These are phyloP conservation scores for Thymelicus sylvestris DNA, from an alignment of 2,888 invertebrate genomes.

Conservation along the genomic window DNA sequence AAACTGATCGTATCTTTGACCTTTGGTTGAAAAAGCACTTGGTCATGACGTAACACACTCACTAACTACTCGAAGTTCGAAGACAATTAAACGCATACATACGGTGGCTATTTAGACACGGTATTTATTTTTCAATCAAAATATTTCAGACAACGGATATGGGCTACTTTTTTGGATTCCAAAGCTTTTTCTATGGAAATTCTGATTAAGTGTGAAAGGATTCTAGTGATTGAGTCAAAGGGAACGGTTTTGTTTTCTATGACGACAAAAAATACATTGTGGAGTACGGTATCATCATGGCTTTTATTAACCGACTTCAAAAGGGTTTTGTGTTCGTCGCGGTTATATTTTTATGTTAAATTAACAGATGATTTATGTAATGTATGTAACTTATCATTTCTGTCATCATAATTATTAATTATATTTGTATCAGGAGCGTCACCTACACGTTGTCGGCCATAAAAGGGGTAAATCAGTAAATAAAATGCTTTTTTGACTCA, in stretches of 20 bases:
- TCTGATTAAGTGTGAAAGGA: conserved; percentile 80
- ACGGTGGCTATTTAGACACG: conserved; percentile 59
- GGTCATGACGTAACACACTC: too few relatives aligned
- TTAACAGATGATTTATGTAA: too few relatives aligned
- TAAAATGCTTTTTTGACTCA: too few relatives aligned
- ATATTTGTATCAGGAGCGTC: too few relatives aligned
- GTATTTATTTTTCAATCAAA: conserved; percentile 83
- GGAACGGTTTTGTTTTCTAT: conserved; percentile 49
- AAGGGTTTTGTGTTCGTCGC: neutral
- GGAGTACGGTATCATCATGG: neutral
- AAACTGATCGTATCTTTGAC: too few relatives aligned
- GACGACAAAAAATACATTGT: conserved; percentile 24
- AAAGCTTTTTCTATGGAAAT: conserved; percentile 62
- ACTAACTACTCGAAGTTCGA: neutral
- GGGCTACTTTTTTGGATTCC: conserved; percentile 60
- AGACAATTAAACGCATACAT: conserved; percentile 5
- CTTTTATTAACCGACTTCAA: conserved; percentile 1
- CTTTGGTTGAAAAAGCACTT: too few relatives aligned
- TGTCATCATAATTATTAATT: too few relatives aligned
- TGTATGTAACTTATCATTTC: too few relatives aligned
- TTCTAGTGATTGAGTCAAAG: conserved; percentile 72
- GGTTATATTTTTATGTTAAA: too few relatives aligned
- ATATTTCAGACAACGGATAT: conserved; percentile 75
- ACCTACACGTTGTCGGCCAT: too few relatives aligned
- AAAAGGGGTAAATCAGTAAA: too few relatives aligned